These are phyloP conservation scores for Lepidurus arcticus DNA, from an alignment of 1,140 invertebrate species.

Conservation along the genomic window DNA sequence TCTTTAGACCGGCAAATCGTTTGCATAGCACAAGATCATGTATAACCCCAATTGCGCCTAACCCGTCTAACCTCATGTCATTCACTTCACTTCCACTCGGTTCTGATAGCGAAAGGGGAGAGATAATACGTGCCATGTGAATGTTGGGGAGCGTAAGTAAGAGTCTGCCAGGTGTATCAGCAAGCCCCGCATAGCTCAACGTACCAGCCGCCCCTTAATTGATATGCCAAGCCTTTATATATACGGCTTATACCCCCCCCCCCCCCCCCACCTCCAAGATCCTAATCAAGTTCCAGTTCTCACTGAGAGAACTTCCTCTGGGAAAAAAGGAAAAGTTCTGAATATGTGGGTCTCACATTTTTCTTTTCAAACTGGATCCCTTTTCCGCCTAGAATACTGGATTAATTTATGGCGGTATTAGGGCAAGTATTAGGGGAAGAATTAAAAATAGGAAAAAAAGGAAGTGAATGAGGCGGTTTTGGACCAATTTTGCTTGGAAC, in stretches of 20 bases:
- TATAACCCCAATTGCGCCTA: no score
- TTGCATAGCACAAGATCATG: no score
- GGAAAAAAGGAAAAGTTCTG: not conserved
- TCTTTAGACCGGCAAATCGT: not conserved
- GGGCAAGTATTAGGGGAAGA: not conserved
- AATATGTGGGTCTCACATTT: not conserved
- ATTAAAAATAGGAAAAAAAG: not conserved
- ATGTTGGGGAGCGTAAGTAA: not conserved
- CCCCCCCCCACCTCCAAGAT: not conserved
- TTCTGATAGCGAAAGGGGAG: not conserved
- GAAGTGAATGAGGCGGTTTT: not conserved
- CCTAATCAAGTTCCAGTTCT: constrained; percentile 9
- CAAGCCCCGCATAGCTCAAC: not conserved
- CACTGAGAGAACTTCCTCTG: not conserved
- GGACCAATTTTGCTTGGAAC: not conserved
- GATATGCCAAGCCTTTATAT: not conserved
- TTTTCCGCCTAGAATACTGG: not conserved
- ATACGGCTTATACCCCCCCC: not conserved
- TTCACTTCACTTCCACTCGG: not conserved
- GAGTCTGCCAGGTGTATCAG: not conserved
- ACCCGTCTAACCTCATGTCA: not conserved
- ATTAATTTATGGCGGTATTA: not conserved
- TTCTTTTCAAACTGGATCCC: not conserved
- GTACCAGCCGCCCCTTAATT: not conserved
- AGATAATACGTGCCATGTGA: not conserved